Evolutionary conservation across 2,888 invertebrate species (phyloP), one percentile per base, ranked within the genome.

Genomic region (Eupithecia tripunctaria): DNA sequence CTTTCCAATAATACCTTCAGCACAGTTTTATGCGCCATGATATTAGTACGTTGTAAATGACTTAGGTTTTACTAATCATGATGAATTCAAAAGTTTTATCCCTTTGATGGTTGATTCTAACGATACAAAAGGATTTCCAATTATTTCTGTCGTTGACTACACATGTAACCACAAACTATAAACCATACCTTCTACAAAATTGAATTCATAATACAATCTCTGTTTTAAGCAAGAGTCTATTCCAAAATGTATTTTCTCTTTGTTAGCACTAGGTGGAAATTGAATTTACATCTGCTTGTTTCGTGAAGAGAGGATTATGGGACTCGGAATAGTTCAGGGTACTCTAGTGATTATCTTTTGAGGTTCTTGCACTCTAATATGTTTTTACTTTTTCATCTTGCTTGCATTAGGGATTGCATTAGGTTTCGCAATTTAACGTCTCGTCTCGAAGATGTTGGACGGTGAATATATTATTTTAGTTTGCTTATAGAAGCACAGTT

Each of bases 251-350:
- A 62, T 67, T 73, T 68, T 66, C 56, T 67, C 59, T 70, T 73
- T 70, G 67, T 73, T 70, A 63, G 27, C 63, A 63, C 27, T 64
- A 64, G 36, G 70, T 70, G 60, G 18, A 67, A 71, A 67, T 71
- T 71, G 60, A 71, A 67, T 71, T 71, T 71, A 67, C 71, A 71
- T 71, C 51, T 66, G 70, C n/a, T 62, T 67, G 62, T 62, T 70
- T 71, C 56, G 56, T 56, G 56, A 56, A 14, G 59, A 36, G 64
- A 63, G 51, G 70, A 60, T 60, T 70, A 66, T 21, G 70, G 21
- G 36, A 56, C 56, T 51, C 10, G 51, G 21, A 21, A 14, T 15
- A 51, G 56, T 56, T 25, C 36, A 10, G 8, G 25, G 56, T 56
- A 56, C 56, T 56, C 25, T 36, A 43, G 41, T 60, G 41, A 68